phyloP scores from a whole-genome alignment of 2,113 vertebrate species.

The Electrona antarctica region DNA sequence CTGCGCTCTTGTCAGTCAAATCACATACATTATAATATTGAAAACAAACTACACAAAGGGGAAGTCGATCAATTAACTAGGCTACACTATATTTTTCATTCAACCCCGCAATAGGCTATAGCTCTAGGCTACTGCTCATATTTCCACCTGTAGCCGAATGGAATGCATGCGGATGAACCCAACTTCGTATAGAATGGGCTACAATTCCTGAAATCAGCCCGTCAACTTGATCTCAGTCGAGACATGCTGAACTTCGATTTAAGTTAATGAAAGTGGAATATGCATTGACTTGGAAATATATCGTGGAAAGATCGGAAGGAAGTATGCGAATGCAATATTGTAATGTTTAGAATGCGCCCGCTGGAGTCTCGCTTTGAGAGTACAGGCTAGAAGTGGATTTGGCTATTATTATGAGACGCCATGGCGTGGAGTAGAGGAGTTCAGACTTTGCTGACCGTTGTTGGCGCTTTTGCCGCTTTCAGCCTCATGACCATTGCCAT shows the following conservation, averaged over 20 bases:
- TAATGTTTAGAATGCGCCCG: constrained; percentile 10
- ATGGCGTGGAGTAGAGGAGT: constrained; percentile 95
- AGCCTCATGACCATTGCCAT: constrained; percentile 97
- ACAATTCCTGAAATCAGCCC: not conserved
- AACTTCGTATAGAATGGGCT: not conserved
- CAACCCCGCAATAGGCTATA: not conserved
- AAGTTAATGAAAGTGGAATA: constrained; percentile 16
- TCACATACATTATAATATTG: constrained; percentile 35
- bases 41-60: constrained; percentile 15
- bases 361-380: constrained; percentile 31
- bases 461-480: constrained; percentile 92
- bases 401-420: constrained; percentile 57
- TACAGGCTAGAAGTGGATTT: constrained; percentile 42
- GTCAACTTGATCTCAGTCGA: not conserved
- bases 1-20: constrained; percentile 46
- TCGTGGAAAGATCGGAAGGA: not conserved
- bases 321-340: not conserved
- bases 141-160: constrained; percentile 48
- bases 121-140: not conserved
- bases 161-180: not conserved
- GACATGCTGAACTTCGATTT: constrained; percentile 20
- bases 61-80: not conserved
- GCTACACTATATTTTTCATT: not conserved
- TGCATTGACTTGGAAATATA: not conserved
- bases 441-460: constrained; percentile 90